Evolutionary conservation across 2,113 vertebrate species (phyloP).

Genomic region (Pavo muticus): DNA sequence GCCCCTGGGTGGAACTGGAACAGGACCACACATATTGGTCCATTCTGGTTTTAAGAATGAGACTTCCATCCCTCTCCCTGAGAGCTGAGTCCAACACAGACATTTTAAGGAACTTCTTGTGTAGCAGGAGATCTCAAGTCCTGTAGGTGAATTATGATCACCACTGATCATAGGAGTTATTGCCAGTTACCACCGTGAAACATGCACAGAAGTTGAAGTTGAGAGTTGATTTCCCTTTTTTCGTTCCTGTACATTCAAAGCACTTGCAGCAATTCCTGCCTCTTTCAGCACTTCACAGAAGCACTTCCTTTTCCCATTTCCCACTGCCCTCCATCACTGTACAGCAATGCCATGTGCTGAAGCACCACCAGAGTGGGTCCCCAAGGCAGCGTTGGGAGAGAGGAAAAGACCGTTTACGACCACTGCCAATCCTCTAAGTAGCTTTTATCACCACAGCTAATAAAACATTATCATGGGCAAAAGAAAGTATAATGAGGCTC

Average conservation of each 20-base stretch:
- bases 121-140: background rate
- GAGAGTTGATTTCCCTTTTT: background rate
- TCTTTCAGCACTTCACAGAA: background rate
- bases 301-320: background rate
- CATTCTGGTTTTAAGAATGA: background rate
- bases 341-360: accelerated
- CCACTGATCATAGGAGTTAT: accelerated
- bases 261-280: background rate
- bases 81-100: background rate
- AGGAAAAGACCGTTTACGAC: background rate
- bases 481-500: background rate
- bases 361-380: background rate
- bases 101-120: background rate
- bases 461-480: background rate
- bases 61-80: background rate
- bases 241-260: background rate
- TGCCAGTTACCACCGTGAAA: accelerated
- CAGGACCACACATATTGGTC: background rate
- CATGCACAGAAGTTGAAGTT: background rate
- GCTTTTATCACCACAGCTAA: constrained; percentile 16
- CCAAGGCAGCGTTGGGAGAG: background rate
- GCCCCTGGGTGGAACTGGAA: background rate
- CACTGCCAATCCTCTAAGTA: background rate
- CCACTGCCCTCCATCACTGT: background rate
- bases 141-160: background rate